Percentiles rank a stretch among this genome's conserved stretches.
These are phyloP conservation scores for Accipiter virgatus DNA, from an alignment of 2,113 vertebrate species.

Conservation along the genomic window DNA sequence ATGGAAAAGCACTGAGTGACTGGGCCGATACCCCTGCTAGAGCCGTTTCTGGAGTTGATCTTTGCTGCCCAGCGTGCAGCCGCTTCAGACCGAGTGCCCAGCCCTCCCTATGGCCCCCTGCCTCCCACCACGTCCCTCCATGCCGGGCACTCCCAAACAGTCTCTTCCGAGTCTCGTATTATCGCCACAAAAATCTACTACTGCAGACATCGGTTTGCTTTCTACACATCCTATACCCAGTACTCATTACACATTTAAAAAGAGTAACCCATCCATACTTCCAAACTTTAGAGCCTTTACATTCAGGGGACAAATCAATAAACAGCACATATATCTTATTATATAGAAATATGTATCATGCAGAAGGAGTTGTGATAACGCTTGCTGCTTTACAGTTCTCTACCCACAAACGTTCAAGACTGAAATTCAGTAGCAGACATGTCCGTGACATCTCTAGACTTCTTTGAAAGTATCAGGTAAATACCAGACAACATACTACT, in stretches of 20 bases:
- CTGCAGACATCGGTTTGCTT: not conserved
- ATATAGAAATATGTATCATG: not conserved
- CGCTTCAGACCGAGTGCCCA: not conserved
- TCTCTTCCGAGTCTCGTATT: not conserved
- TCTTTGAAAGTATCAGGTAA: not conserved
- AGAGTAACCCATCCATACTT: not conserved
- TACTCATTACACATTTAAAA: not conserved
- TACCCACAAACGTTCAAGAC: not conserved
- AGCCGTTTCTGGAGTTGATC: not conserved
- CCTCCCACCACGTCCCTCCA: not conserved
- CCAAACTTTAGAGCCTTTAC: not conserved
- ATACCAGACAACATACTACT: not conserved
- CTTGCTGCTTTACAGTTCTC: not conserved
- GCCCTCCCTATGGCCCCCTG: too few relatives aligned
- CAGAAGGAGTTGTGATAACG: not conserved
- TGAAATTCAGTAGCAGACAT: not conserved
- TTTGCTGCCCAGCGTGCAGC: not conserved
- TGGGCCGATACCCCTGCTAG: rapidly evolving
- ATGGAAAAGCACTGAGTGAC: not conserved
- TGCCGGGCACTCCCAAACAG: not conserved
- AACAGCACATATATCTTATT: not conserved
- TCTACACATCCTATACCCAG: not conserved
- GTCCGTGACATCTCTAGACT: not conserved
- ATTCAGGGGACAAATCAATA: not conserved
- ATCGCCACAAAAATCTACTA: constrained; percentile 13